A percentile compares a stretch with the other conserved stretches of the same genome.
Conservation (phyloP, 2,888 invertebrate genomes). For the Brachyopa scutellaris region DNA sequence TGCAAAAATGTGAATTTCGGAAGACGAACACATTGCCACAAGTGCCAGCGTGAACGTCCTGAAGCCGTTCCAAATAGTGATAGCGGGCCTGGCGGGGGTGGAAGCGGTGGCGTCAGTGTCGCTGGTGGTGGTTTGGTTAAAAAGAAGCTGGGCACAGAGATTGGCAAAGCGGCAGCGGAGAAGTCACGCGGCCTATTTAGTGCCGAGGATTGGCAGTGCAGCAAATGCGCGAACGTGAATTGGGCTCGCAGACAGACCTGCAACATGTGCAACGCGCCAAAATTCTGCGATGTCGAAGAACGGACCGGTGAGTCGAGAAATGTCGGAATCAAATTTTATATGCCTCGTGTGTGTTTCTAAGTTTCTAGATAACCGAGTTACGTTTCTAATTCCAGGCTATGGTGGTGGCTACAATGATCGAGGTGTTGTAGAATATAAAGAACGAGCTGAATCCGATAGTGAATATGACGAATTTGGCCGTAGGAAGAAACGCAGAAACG, state of each 20-base stretch:
- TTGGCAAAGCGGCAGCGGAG: constrained; percentile 98
- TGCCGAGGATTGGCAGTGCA: constrained; percentile 99
- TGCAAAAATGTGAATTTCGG: constrained; percentile 98
- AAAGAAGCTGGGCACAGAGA: constrained; percentile 96
- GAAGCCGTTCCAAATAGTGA: constrained; percentile 73
- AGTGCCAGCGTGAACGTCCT: constrained; percentile 84
- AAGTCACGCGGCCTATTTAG: constrained; percentile 92
- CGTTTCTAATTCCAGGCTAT: constrained; percentile 83
- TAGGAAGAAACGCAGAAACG: constrained; percentile 83
- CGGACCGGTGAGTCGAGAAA: constrained; percentile 84
- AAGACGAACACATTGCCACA: constrained; percentile 93
- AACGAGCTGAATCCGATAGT: constrained; percentile 93
- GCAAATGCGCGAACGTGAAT: constrained; percentile 99
- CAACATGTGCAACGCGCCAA: constrained; percentile 99
- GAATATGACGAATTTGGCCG: constrained; percentile 97
- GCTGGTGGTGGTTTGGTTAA: constrained; percentile 75
- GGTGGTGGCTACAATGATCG: constrained; percentile 98
- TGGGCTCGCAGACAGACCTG: constrained; percentile 94
- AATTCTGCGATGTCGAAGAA: constrained; percentile 95
- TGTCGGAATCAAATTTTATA: constrained; percentile 61
- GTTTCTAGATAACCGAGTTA: constrained; percentile 10
- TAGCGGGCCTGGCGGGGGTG: constrained; percentile 75
- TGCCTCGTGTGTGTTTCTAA: neutral
- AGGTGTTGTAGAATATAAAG: constrained; percentile 97
- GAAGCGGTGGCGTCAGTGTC: too few species aligned